Evolutionary conservation across 2,797 vertebrate genomes (phyloP), one percentile per base, ranked within the genome.

Genomic region (Sternotherus odoratus): DNA sequence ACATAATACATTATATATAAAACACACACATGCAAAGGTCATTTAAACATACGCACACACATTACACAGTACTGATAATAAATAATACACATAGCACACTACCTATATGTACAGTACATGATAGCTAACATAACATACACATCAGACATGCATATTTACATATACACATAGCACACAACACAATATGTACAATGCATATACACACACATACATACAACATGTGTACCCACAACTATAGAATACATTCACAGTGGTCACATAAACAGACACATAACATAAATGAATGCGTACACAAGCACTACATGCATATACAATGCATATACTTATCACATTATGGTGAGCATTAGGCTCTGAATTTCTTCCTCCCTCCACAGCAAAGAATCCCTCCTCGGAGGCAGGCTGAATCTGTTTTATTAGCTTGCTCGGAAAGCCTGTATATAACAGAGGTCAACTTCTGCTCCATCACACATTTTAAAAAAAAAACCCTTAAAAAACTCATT

Each of bases 251-350:
- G 50, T 91, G 93, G 80, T 87, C 63, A 1, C 77, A 66, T 0
- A 77, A 91, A 83, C 88, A 92, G 93, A 92, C 91, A 84, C 93
- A 85, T 1, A 0, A 2, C 83, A 60, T 91, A 85, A 46, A 91
- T 77, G 87, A 92, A 88, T 94, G n/a, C 77, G 0, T 2, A 79
- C 72, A 78, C 46, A 63, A 92, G 49, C 81, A 26, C 79, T 82
- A 26, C 91, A 90, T 23, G 78, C 8, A 48, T 87, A 81, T 30
- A 16, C 28, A n/a, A n/a, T n/a, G n/a, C n/a, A n/a, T n/a, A n/a
- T n/a, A n/a, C n/a, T n/a, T 43, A 54, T 77, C 21, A 4, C 3
- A 0, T 28, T 28, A 39, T 13, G 53, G 30, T 83, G 87, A 90
- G 83, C 77, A 72, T 28, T 93, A 94, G 91, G 4, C 0, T 1